Conservation (phyloP, 2,113 vertebrate species). For the Diglossa brunneiventris region DNA sequence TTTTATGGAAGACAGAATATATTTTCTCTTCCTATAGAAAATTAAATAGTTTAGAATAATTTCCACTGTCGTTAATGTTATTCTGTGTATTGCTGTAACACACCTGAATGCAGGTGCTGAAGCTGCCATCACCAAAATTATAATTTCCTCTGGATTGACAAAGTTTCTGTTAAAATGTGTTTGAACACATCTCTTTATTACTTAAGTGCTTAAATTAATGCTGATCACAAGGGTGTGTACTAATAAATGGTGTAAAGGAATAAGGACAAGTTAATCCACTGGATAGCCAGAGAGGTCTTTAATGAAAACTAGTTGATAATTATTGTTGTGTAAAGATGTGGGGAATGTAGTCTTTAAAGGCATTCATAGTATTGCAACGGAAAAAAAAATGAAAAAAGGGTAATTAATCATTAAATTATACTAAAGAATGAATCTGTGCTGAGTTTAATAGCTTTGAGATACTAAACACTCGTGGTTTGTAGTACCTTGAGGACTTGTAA, state of each 20-base stretch:
- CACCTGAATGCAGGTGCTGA: neutral
- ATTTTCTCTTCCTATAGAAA: neutral
- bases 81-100: rapidly evolving
- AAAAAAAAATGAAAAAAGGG: no score
- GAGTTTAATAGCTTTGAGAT: neutral
- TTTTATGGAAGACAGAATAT: neutral
- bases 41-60: neutral
- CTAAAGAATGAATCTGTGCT: neutral
- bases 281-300: neutral
- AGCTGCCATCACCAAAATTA: neutral
- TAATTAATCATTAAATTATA: neutral
- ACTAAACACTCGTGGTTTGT: neutral
- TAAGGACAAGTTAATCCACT: rapidly evolving
- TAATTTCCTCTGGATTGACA: neutral
- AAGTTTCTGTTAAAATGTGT: neutral
- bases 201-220: neutral
- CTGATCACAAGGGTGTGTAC: rapidly evolving
- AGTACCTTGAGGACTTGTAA: neutral
- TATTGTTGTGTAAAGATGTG: neutral
- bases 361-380: neutral
- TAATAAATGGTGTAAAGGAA: neutral
- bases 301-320: neutral
- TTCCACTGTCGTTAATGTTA: neutral
- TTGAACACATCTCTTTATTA: neutral
- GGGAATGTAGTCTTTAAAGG: neutral